Base-by-base conservation (phyloP, 2,113 vertebrate species). In the Phaethornis superciliosus region DNA sequence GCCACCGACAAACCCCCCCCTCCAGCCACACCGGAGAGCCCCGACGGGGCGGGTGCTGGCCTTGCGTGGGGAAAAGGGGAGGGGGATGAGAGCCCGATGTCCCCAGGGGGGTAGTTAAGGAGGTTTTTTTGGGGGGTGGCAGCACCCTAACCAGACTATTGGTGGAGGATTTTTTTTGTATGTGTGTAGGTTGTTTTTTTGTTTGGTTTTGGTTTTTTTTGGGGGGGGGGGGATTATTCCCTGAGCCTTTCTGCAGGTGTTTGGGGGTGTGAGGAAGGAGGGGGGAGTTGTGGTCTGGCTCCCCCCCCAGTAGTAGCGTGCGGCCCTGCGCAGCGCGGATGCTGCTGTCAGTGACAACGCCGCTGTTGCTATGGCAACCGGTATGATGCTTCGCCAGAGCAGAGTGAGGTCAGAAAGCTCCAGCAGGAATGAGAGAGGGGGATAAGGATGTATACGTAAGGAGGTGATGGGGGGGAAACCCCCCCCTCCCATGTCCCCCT, bases 351-450 rank as follows among this genome's bases (percentile, higher is more conserved):
- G 84, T 91, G 89, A 84, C 96, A 95, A 90, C 96, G 90, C 88
- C 67, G 88, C 92, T 82, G 96, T 96, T 96, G 96, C 95, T 59
- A 83, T 93, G 96, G 94, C 69, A 51, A 96, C 95, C 71, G 62
- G 40, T 68, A 74, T 95, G 96, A 96, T 96, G 95, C 96, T 94
- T 69, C 91, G 67, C 55, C 88, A 51, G 95, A 94, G 90, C 92
- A 52, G 75, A 91, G 90, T 93, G 94, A 96, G 95, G 95, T 93
- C 95, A 95, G 95, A 95, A 74, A 68, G 90, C 79, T 93, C 93
- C 92, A 15, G 77, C 65, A 91, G 70, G 44, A 90, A 59, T 14
- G 59, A 32, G 56, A 30, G 47, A 62, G 28, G 32, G 59, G 26
- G 49, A 3, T 10, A 60, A 15, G 51, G n/a, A 47, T 52, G 56